Evolutionary conservation across 2,888 invertebrate genomes (phyloP).

Genomic region (Neocrepidodera transversa): DNA sequence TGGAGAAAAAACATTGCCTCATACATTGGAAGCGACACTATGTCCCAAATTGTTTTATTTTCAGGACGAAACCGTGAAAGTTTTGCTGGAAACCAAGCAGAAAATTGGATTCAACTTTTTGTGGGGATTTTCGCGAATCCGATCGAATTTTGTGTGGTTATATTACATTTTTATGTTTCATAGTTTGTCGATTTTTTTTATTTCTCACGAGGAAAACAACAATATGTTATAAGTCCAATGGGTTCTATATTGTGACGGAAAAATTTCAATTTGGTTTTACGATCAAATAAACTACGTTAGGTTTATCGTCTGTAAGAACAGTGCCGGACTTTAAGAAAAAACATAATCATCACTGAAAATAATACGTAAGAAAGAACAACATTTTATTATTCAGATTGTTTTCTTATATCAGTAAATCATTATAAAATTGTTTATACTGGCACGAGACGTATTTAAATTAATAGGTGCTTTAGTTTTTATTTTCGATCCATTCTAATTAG

Average conservation of each 20-base stretch:
- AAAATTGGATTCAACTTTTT: constrained; percentile 58
- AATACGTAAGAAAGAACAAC: no score
- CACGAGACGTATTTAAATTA: no score
- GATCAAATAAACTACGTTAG: constrained; percentile 25
- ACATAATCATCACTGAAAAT: no score
- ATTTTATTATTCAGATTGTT: no score
- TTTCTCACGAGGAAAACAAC: constrained; percentile 29
- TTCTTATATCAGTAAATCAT: no score
- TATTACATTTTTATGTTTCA: constrained; percentile 33
- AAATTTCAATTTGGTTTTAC: constrained; percentile 31
- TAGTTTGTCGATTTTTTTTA: constrained; percentile 33
- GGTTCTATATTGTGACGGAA: constrained; percentile 29
- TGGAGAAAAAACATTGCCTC: constrained; percentile 12
- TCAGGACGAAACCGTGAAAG: constrained; percentile 53
- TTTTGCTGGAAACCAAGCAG: constrained; percentile 55
- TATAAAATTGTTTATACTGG: no score
- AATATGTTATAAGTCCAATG: constrained; percentile 30
- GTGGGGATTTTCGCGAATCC: constrained; percentile 25
- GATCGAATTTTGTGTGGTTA: constrained; percentile 29
- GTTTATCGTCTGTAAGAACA: constrained; percentile 22
- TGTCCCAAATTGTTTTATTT: constrained; percentile 57
- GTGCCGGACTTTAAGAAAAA: background rate
- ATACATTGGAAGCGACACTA: constrained; percentile 51
- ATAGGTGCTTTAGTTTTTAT: no score
- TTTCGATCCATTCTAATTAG: no score